A percentile compares a stretch with the other conserved stretches of the same genome.
These are phyloP conservation scores for Aurelia coerulea DNA, from an alignment of 30 jellyfish, hydroid and myxozoan species.

Conservation along the genomic window DNA sequence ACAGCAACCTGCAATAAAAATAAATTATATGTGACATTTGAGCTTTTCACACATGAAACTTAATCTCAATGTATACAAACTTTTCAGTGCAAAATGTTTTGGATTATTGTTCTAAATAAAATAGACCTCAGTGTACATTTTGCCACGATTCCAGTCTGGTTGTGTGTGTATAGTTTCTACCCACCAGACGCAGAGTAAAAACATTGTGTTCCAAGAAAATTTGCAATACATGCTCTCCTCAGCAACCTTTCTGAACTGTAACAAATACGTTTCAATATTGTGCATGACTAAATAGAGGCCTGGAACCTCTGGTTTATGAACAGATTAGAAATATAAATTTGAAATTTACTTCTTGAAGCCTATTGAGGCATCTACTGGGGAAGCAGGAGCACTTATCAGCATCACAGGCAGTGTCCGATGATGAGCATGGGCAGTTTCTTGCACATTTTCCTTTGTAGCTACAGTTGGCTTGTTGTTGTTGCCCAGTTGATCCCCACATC, in stretches of 20 bases:
- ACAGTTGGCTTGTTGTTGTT: background rate
- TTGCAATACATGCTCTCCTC: background rate
- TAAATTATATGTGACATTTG: too few relatives aligned
- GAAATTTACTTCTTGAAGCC: slow-evolving; percentile 19
- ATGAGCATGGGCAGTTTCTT: slow-evolving; percentile 13
- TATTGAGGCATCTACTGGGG: slow-evolving; percentile 29
- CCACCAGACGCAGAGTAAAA: too few relatives aligned
- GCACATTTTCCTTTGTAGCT: slow-evolving; percentile 15
- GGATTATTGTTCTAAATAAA: too few relatives aligned
- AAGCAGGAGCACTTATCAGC: slow-evolving; percentile 30
- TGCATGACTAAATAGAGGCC: slow-evolving; percentile 8
- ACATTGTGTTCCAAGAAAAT: too few relatives aligned
- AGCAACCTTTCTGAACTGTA: slow-evolving; percentile 3
- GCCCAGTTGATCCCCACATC: slow-evolving; percentile 20
- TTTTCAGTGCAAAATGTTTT: too few relatives aligned
- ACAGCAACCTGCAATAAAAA: too few relatives aligned
- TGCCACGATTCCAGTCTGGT: too few relatives aligned
- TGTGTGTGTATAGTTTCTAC: too few relatives aligned
- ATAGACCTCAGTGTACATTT: too few relatives aligned
- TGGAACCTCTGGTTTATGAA: too few relatives aligned
- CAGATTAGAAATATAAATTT: background rate
- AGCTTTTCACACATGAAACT: too few relatives aligned
- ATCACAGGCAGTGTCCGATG: slow-evolving; percentile 22
- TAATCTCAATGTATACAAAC: too few relatives aligned
- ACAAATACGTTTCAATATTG: background rate